Evolutionary conservation across 2,797 vertebrate species (phyloP).

Genomic region (Harpagifer antarcticus): DNA sequence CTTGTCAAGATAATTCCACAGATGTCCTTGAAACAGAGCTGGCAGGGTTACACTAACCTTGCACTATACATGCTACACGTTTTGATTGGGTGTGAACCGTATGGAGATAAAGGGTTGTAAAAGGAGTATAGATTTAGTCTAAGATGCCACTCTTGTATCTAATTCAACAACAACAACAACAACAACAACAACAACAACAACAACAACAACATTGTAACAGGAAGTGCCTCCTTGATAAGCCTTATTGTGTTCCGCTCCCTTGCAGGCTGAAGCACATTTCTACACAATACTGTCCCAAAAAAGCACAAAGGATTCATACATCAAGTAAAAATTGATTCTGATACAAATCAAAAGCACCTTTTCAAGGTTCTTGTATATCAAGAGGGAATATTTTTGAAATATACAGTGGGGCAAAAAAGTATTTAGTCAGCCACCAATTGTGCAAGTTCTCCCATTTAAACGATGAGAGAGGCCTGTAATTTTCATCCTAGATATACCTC

Average conservation of each 20-base stretch:
- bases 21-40: conserved; percentile 16
- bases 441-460: no score
- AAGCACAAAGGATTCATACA: conserved; percentile 38
- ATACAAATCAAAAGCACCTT: conserved; percentile 15
- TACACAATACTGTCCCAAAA: conserved; percentile 46
- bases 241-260: conserved; percentile 17
- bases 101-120: neutral
- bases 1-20: neutral
- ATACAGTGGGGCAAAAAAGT: no score
- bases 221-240: neutral
- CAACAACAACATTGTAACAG: neutral
- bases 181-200: neutral
- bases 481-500: no score
- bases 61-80: neutral
- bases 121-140: neutral
- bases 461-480: no score
- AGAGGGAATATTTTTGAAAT: neutral
- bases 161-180: neutral
- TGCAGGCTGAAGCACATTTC: conserved; percentile 27
- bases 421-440: no score
- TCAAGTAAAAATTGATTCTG: conserved; percentile 26
- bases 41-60: conserved; percentile 9
- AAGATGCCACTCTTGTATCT: neutral
- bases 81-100: neutral
- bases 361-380: neutral